Evolutionary conservation across 2,113 vertebrate species (phyloP).

Genomic region (Thalassarche chlororhynchos): DNA sequence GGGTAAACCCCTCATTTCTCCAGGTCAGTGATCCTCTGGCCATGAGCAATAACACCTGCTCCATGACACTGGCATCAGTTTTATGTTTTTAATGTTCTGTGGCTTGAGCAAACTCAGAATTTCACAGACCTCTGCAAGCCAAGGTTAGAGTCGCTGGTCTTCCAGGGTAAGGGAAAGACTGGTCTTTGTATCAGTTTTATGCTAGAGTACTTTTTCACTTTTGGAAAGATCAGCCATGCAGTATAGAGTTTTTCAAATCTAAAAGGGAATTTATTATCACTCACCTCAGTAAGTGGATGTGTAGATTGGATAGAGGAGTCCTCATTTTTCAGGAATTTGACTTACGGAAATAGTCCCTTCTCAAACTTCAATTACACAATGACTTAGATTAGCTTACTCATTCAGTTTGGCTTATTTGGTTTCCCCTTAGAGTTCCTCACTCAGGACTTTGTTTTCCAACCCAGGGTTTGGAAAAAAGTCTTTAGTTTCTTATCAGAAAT

Average conservation of each 20-base stretch:
- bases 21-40: not conserved
- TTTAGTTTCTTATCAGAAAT: not conserved
- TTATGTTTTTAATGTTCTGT: not conserved
- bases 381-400: not conserved
- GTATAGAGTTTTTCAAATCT: not conserved
- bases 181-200: not conserved
- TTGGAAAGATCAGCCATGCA: not conserved
- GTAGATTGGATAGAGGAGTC: not conserved
- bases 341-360: not conserved
- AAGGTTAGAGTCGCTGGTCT: not conserved
- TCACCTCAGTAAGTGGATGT: not conserved
- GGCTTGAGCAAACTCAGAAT: not conserved
- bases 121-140: not conserved
- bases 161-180: not conserved
- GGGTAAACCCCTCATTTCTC: not conserved
- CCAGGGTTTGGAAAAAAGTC: not conserved
- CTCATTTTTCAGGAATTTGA: not conserved
- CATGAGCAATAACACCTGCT: not conserved
- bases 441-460: not conserved
- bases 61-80: not conserved
- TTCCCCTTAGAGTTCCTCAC: not conserved
- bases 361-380: not conserved
- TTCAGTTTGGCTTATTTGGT: not conserved
- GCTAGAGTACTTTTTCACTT: not conserved
- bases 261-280: not conserved